These are phyloP conservation scores for Gila robusta DNA, from an alignment of 2,797 vertebrate genomes.

Conservation along the genomic window DNA sequence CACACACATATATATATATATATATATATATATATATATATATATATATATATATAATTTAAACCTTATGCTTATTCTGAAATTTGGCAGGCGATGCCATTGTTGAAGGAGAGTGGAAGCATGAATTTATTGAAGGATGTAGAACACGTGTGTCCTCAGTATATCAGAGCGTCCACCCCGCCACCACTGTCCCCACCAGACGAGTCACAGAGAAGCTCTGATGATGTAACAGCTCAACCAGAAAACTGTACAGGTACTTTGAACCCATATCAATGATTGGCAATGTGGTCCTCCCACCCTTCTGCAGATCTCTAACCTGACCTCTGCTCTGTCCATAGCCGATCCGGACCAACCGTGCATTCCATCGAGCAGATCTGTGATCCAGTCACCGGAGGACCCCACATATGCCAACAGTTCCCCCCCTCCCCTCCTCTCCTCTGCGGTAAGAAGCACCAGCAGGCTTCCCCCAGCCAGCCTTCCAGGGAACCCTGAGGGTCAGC, in stretches of 20 bases:
- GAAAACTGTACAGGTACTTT: conserved; percentile 68
- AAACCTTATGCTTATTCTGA: conserved; percentile 17
- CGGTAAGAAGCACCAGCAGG: conserved; percentile 81
- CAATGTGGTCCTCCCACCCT: too few species aligned
- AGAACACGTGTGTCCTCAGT: conserved; percentile 66
- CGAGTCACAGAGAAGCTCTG: conserved; percentile 77
- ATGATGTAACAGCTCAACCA: conserved; percentile 68
- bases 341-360: conserved; percentile 54
- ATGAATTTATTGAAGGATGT: conserved; percentile 82
- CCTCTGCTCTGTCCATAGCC: conserved; percentile 39
- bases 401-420: conserved; percentile 77
- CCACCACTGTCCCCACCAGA: conserved; percentile 78
- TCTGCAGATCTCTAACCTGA: neutral
- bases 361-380: conserved; percentile 58
- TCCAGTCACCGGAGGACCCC: conserved; percentile 74
- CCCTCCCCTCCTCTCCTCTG: conserved; percentile 75
- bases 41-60: neutral
- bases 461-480: conserved; percentile 79
- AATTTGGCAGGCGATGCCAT: conserved; percentile 71
- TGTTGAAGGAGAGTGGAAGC: conserved; percentile 81
- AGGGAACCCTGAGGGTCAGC: conserved; percentile 79
- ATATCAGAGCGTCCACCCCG: conserved; percentile 73
- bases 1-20: too few species aligned
- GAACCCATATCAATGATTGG: neutral
- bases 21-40: too few species aligned